Conservation (phyloP, 1,140 invertebrate genomes). For the Leptoteleia sp. region DNA sequence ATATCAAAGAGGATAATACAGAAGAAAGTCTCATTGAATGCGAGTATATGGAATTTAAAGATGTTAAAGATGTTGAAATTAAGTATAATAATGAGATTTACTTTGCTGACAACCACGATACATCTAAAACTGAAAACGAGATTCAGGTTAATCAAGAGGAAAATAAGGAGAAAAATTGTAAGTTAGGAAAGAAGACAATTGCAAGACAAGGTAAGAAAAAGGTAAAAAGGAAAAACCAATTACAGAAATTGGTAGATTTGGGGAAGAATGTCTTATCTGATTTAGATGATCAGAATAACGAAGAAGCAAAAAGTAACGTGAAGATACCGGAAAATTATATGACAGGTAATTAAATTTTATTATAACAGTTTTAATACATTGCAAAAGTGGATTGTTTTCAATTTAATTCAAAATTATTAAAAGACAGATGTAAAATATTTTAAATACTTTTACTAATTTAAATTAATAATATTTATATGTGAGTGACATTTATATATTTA, state of each 20-base stretch:
- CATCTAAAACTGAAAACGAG: constrained; percentile 48
- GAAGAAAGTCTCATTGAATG: constrained; percentile 63
- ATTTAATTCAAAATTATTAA: too few relatives aligned
- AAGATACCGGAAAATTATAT: constrained; percentile 80
- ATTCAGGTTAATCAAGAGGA: constrained; percentile 33
- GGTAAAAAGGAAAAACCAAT: constrained; percentile 69
- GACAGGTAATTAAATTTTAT: constrained; percentile 68
- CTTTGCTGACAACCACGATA: constrained; percentile 53
- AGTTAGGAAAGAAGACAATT: constrained; percentile 67
- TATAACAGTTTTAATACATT: too few relatives aligned
- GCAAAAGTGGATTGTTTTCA: too few relatives aligned
- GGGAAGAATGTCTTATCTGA: constrained; percentile 63
- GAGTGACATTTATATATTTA: too few relatives aligned
- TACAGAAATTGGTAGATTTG: constrained; percentile 68
- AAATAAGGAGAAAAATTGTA: constrained; percentile 69
- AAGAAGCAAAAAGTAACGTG: constrained; percentile 62
- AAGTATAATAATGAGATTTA: constrained; percentile 51
- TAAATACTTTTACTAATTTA: too few relatives aligned
- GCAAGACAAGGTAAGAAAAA: constrained; percentile 71
- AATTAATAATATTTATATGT: too few relatives aligned
- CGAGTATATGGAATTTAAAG: constrained; percentile 66
- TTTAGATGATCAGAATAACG: constrained; percentile 64
- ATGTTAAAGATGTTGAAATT: constrained; percentile 30
- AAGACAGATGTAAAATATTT: too few relatives aligned
- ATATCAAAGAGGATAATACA: constrained; percentile 65